Conservation (phyloP, 1,140 invertebrate species). For the Atta texana region DNA sequence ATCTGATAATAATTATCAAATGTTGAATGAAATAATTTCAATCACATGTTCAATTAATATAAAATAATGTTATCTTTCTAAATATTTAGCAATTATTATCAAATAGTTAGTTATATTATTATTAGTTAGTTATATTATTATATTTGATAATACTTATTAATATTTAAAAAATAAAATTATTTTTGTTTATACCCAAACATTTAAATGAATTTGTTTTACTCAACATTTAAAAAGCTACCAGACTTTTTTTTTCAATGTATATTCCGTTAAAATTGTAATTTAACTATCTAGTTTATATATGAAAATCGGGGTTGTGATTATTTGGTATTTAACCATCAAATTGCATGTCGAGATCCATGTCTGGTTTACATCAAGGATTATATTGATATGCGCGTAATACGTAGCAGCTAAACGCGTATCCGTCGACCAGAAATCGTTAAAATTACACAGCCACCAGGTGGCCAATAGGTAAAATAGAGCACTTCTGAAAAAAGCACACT, state of each 20-base stretch:
- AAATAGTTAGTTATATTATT: too few species aligned
- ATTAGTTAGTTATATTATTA: too few species aligned
- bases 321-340: neutral
- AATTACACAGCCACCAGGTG: conserved; percentile 62
- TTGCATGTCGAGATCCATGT: conserved; percentile 7
- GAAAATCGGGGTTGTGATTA: neutral
- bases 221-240: too few species aligned
- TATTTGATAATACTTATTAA: too few species aligned
- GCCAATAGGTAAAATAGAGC: conserved; percentile 23
- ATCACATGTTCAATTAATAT: too few species aligned
- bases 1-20: too few species aligned
- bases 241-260: neutral
- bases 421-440: conserved; percentile 76
- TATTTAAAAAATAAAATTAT: too few species aligned
- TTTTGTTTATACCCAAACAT: too few species aligned
- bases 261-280: neutral
- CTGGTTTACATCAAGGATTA: conserved; percentile 60
- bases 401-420: conserved; percentile 51
- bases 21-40: too few species aligned
- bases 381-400: conserved; percentile 30
- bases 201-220: too few species aligned
- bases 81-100: too few species aligned
- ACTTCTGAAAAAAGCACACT: conserved; percentile 24
- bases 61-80: too few species aligned
- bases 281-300: neutral